A percentile compares a stretch with the other conserved stretches of the same genome.
Evolutionary conservation across 2,113 vertebrate species (phyloP).

Genomic region (Caloenas nicobarica): DNA sequence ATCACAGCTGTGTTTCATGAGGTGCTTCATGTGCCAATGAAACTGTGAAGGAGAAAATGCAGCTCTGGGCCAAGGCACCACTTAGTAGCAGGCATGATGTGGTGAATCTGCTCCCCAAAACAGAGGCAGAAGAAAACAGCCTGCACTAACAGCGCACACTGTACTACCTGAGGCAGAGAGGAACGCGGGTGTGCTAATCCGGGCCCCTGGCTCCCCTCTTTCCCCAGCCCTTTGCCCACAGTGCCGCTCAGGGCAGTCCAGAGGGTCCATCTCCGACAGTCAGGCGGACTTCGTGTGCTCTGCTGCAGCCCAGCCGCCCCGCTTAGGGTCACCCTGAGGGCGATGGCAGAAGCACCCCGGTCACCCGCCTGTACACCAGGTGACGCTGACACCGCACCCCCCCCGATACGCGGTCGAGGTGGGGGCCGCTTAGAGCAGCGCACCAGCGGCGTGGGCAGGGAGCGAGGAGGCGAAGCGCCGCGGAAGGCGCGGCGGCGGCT

Average conservation of each 20-base stretch:
- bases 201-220: background rate
- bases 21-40: accelerated
- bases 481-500: no score
- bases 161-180: accelerated
- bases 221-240: background rate
- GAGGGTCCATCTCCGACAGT: no score
- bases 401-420: background rate
- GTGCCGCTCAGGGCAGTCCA: accelerated
- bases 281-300: background rate
- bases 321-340: no score
- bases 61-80: background rate
- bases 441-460: background rate
- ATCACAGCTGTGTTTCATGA: accelerated
- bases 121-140: accelerated
- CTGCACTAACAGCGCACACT: accelerated
- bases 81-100: background rate
- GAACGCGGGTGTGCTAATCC: accelerated
- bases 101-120: background rate
- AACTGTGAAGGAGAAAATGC: accelerated
- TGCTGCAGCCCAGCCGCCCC: background rate
- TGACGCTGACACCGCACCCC: background rate
- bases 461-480: background rate
- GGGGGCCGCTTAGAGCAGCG: no score
- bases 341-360: no score
- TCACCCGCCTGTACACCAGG: no score